Percentiles rank a stretch among this genome's conserved stretches.
These are phyloP conservation scores for Tetanocera ferruginea DNA, from an alignment of 2,888 invertebrate genomes.

Conservation along the genomic window DNA sequence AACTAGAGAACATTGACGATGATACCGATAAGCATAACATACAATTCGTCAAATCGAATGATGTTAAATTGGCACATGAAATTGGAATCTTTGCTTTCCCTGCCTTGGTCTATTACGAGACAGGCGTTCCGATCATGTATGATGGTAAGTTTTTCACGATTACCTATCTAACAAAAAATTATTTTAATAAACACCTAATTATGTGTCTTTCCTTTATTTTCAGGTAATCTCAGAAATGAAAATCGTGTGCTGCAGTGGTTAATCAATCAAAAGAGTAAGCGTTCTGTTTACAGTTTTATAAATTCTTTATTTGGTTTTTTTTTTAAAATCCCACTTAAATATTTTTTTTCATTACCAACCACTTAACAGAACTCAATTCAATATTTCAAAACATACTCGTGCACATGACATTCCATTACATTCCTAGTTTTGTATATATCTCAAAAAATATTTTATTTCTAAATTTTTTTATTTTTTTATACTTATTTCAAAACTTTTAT, in stretches of 20 bases:
- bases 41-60: conserved; percentile 93
- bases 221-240: conserved; percentile 94
- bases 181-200: background rate
- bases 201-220: background rate
- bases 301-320: background rate
- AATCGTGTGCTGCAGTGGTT: conserved; percentile 96
- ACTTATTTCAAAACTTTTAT: conserved; percentile 34
- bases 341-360: conserved; percentile 10
- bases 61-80: conserved; percentile 89
- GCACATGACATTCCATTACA: conserved; percentile 3
- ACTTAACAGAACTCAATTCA: conserved; percentile 15
- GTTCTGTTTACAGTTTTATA: conserved; percentile 65
- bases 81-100: conserved; percentile 94
- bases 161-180: no score
- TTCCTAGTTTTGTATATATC: background rate
- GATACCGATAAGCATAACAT: conserved; percentile 94
- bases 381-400: background rate
- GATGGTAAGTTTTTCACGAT: conserved; percentile 79
- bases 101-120: conserved; percentile 92
- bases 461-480: conserved; percentile 5
- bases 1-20: conserved; percentile 91
- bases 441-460: conserved; percentile 13
- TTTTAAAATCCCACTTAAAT: conserved; percentile 3
- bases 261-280: conserved; percentile 96
- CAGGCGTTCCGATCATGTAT: conserved; percentile 94